These are phyloP conservation scores for Formica selysi DNA, from an alignment of 1,140 invertebrate genomes.

Conservation along the genomic window DNA sequence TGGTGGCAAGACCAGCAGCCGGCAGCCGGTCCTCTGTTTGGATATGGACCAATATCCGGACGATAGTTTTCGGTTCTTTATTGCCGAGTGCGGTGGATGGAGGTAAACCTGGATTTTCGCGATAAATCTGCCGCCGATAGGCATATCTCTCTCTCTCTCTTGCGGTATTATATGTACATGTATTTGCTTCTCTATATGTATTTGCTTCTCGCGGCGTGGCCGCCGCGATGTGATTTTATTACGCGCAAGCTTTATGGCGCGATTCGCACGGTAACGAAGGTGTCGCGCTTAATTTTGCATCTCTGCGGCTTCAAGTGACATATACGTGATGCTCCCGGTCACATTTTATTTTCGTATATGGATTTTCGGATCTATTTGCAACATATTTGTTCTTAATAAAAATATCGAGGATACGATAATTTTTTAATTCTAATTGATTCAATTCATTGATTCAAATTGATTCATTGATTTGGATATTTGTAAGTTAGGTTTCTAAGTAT, in stretches of 20 bases:
- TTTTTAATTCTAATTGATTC: not conserved
- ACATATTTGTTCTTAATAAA: not conserved
- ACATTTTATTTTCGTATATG: conserved; percentile 7
- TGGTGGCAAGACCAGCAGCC: conserved; percentile 39
- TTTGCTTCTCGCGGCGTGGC: conserved; percentile 22
- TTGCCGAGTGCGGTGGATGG: conserved; percentile 33
- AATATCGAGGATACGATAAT: not conserved
- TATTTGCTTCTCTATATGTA: conserved; percentile 47
- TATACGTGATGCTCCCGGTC: not conserved
- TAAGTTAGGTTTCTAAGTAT: not conserved
- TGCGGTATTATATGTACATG: conserved; percentile 1
- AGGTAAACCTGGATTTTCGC: conserved; percentile 59
- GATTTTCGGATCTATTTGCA: not conserved
- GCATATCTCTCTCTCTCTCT: conserved; percentile 2
- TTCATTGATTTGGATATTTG: not conserved
- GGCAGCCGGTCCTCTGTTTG: conserved; percentile 59
- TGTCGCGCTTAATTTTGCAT: conserved; percentile 44
- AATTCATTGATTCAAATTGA: too few relatives aligned
- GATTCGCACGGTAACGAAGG: conserved; percentile 51
- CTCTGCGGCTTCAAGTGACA: not conserved
- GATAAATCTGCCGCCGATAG: conserved; percentile 44
- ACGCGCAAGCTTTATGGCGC: conserved; percentile 45
- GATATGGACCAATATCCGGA: conserved; percentile 63
- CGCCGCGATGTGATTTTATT: conserved; percentile 60
- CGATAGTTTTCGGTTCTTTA: conserved; percentile 65